phyloP scores from a whole-genome alignment of 2,888 invertebrate genomes.

The Mactromeris polynyma region DNA sequence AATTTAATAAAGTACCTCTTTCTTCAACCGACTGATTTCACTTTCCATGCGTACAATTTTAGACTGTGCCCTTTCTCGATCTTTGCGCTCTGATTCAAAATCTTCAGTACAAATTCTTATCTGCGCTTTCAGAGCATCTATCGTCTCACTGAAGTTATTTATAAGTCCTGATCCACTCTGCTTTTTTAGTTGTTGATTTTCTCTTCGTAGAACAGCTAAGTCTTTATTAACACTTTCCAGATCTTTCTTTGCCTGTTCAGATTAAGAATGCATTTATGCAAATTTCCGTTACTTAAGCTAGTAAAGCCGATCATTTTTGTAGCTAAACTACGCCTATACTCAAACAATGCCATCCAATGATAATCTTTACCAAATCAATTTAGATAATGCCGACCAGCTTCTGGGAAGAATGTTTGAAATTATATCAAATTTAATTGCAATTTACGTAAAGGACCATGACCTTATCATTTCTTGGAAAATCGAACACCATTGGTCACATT shows the following conservation, averaged over 20 bases:
- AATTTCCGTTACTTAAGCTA: no score
- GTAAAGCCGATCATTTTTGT: no score
- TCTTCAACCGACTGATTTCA: conserved; percentile 68
- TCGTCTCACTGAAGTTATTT: conserved; percentile 64
- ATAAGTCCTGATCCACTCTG: conserved; percentile 11
- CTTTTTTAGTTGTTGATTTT: conserved; percentile 52
- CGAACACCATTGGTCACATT: no score
- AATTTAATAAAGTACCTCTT: conserved; percentile 68
- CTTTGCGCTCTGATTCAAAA: conserved; percentile 83
- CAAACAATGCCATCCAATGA: no score
- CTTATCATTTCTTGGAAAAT: no score
- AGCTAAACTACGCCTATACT: no score
- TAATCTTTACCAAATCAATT: no score
- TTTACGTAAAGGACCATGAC: no score
- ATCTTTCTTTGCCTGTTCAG: conserved; percentile 52
- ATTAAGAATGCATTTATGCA: no score
- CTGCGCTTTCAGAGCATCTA: conserved; percentile 80
- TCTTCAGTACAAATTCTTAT: conserved; percentile 84
- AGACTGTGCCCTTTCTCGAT: conserved; percentile 79
- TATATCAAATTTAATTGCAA: no score
- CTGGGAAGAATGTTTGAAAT: no score
- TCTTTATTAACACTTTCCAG: conserved; percentile 61
- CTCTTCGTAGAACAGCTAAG: conserved; percentile 47
- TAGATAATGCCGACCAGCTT: no score
- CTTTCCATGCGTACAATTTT: conserved; percentile 72